A percentile compares a stretch with the other conserved stretches of the same genome.
phyloP scores from a whole-genome alignment of 2,113 vertebrate species.

The Sphyrna mokarran region DNA sequence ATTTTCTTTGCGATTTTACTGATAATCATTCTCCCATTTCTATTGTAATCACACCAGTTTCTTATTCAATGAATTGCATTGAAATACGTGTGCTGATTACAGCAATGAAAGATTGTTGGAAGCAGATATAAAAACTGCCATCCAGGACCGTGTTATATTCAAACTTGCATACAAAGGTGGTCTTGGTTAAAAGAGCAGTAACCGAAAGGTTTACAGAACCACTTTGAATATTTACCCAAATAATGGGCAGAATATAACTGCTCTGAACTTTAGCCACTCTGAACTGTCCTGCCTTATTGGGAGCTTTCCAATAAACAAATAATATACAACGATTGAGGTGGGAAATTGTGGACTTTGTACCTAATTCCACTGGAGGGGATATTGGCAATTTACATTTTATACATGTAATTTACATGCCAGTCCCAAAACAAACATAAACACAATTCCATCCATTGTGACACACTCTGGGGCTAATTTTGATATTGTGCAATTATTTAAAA shows the following conservation, averaged over 20 bases:
- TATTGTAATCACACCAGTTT: neutral
- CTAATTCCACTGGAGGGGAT: neutral
- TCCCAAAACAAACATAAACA: neutral
- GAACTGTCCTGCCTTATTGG: neutral
- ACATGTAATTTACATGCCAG: neutral
- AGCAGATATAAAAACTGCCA: neutral
- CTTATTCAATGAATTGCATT: neutral
- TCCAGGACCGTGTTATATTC: neutral
- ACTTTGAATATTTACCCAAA: neutral
- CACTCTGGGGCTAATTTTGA: neutral
- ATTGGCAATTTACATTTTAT: neutral
- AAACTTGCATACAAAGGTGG: neutral
- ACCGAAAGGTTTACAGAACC: neutral
- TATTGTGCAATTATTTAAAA: neutral
- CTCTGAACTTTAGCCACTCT: neutral
- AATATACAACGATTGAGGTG: neutral
- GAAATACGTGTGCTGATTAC: neutral
- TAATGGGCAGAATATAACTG: neutral
- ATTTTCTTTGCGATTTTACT: neutral
- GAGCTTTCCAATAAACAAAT: slow-evolving; percentile 12
- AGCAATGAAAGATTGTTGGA: neutral
- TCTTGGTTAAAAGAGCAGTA: neutral
- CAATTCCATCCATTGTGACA: neutral
- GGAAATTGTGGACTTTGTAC: neutral
- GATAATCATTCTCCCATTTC: neutral